These are phyloP conservation scores for Panagrolaimus sp. DNA, from an alignment of 1,140 invertebrate genomes.

Conservation along the genomic window DNA sequence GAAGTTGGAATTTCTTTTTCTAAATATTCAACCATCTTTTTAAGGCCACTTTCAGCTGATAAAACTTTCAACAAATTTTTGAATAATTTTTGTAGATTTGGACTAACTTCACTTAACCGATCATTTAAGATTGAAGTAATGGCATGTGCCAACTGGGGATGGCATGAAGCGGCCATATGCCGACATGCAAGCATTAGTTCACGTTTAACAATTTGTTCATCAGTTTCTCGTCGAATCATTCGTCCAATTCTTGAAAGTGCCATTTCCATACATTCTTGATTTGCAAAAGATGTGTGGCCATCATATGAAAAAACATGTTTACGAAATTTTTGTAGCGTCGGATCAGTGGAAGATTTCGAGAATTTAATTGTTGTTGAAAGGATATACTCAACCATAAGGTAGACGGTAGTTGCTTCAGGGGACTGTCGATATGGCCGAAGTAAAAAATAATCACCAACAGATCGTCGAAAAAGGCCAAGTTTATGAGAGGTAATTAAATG, in stretches of 20 bases:
- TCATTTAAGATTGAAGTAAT: neutral
- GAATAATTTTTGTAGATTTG: neutral
- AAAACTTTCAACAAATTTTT: neutral
- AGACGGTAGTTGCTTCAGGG: neutral
- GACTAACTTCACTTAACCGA: neutral
- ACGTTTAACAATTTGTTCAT: conserved; percentile 7
- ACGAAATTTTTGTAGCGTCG: neutral
- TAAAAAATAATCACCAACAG: neutral
- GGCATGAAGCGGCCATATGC: neutral
- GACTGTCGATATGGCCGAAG: neutral
- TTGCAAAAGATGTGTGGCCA: neutral
- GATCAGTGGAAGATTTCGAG: neutral
- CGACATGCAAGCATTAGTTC: conserved; percentile 5
- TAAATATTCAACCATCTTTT: conserved; percentile 10
- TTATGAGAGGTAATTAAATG: neutral
- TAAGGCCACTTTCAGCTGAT: neutral
- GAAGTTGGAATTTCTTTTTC: neutral
- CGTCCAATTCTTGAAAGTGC: neutral
- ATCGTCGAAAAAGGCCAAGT: neutral
- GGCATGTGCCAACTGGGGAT: neutral
- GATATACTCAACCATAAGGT: neutral
- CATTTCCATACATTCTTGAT: neutral
- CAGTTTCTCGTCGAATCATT: conserved; percentile 13
- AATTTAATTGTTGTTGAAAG: neutral
- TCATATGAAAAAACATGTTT: conserved; percentile 4